These are phyloP conservation scores for Uloborus diversus DNA, from an alignment of 1,140 invertebrate genomes.

Conservation along the genomic window DNA sequence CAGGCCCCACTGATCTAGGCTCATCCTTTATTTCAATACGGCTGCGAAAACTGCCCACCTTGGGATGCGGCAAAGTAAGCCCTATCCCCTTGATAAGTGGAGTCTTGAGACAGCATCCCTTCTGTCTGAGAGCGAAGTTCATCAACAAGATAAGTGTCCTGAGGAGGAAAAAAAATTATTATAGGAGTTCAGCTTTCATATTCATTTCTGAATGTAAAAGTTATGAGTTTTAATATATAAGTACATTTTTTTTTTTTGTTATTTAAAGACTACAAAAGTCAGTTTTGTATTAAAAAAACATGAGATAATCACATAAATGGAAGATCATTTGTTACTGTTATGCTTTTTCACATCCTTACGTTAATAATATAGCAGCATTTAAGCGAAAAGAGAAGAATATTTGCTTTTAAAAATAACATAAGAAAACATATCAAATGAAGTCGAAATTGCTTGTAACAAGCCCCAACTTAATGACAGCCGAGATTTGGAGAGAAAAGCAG, in stretches of 20 bases:
- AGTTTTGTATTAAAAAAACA: background rate
- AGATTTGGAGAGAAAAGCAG: no score
- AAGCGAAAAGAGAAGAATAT: no score
- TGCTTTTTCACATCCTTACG: no score
- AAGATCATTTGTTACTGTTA: background rate
- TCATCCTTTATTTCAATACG: constrained; percentile 59
- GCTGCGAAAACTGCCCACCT: constrained; percentile 71
- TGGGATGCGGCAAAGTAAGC: constrained; percentile 73
- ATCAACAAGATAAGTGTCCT: constrained; percentile 85
- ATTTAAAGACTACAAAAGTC: background rate
- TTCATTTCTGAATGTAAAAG: no score
- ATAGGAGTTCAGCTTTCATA: no score
- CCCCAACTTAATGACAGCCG: no score
- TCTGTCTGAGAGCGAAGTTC: constrained; percentile 95
- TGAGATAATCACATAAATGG: background rate
- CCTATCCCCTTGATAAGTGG: constrained; percentile 86
- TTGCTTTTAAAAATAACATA: no score
- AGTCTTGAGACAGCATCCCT: constrained; percentile 92
- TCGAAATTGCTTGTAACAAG: no score
- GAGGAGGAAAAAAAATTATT: constrained; percentile 62
- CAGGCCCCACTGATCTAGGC: constrained; percentile 46
- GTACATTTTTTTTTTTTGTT: background rate
- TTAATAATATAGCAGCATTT: no score
- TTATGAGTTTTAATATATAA: no score
- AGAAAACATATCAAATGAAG: no score